Base-by-base conservation (phyloP, 2,888 invertebrate genomes). In the Aleiodes alternator region DNA sequence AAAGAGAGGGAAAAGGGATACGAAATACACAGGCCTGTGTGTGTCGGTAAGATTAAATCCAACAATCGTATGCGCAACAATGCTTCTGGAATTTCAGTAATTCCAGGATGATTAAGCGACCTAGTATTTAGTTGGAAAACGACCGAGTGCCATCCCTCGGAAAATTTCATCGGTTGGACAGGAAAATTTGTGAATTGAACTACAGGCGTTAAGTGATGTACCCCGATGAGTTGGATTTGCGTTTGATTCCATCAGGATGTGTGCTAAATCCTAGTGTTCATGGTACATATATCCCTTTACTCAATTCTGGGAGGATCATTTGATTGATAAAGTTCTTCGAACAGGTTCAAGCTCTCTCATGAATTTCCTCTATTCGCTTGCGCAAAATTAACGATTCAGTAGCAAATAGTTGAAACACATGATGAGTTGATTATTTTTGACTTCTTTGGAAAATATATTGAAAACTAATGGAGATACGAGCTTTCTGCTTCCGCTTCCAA, bases 21-120 rank as follows among this genome's bases (percentile, higher is more conserved):
- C 34, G 61, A 48, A 73, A 64, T 34, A 34, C 34, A 34, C 61
- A 55, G 38, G 61, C 43, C 48, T 66, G 23, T 56, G 61, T 66
- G n/a, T 43, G 71, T 51, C 66, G 72, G 59, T 80, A 79, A 83
- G 82, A 82, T 78, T 82, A 80, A 83, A 84, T 86, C 83, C 78
- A 80, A 76, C 81, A 76, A 82, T 84, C 82, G 83, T 82, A 82
- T 81, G 82, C 82, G 83, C 84, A 83, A 85, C 85, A 84, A 84
- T 83, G 84, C 83, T 81, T 80, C 82, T 72, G 84, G 81, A 82
- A 85, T 84, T 85, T 75, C 78, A 80, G 80, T 77, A 81, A 80
- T 82, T 82, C 31, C 50, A 16, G 66, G 81, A 79, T 75, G 81
- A 84, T 84, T 83, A 82, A 83, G 82, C 81, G 69, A 77, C 70